phyloP scores from a whole-genome alignment of 2,888 invertebrate species.

The Penaeus monodon region DNA sequence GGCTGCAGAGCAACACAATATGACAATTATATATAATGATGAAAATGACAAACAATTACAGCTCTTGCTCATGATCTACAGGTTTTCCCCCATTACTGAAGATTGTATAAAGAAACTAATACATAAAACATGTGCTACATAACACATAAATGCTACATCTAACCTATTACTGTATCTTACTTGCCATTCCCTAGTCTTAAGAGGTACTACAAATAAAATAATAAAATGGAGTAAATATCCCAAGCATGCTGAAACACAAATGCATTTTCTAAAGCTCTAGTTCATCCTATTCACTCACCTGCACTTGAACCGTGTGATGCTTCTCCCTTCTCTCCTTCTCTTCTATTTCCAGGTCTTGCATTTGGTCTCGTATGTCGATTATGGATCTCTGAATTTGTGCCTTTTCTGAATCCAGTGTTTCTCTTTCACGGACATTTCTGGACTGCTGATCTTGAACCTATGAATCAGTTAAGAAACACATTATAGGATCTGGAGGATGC shows the following conservation, averaged over 20 bases:
- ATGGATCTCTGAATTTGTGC: conserved; percentile 21
- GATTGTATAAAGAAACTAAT: too few relatives aligned
- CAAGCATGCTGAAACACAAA: too few relatives aligned
- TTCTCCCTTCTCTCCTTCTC: conserved; percentile 23
- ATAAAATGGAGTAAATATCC: too few relatives aligned
- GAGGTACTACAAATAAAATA: too few relatives aligned
- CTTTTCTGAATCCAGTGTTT: conserved; percentile 36
- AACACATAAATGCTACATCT: too few relatives aligned
- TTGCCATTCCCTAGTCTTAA: too few relatives aligned
- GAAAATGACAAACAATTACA: neutral
- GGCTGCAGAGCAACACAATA: conserved; percentile 18
- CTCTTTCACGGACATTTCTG: conserved; percentile 20
- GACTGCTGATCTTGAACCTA: conserved; percentile 26
- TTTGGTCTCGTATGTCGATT: conserved; percentile 29
- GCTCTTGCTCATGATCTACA: too few relatives aligned
- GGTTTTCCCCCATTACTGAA: too few relatives aligned
- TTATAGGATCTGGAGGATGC: neutral
- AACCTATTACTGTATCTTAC: too few relatives aligned
- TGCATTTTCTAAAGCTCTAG: too few relatives aligned
- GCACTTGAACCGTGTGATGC: neutral
- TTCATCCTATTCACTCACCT: conserved; percentile 8
- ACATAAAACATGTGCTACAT: too few relatives aligned
- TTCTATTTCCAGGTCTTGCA: conserved; percentile 39
- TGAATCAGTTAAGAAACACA: neutral
- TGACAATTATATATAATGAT: neutral